Base-by-base conservation (phyloP, 2,797 vertebrate genomes). In the Florisuga fusca region DNA sequence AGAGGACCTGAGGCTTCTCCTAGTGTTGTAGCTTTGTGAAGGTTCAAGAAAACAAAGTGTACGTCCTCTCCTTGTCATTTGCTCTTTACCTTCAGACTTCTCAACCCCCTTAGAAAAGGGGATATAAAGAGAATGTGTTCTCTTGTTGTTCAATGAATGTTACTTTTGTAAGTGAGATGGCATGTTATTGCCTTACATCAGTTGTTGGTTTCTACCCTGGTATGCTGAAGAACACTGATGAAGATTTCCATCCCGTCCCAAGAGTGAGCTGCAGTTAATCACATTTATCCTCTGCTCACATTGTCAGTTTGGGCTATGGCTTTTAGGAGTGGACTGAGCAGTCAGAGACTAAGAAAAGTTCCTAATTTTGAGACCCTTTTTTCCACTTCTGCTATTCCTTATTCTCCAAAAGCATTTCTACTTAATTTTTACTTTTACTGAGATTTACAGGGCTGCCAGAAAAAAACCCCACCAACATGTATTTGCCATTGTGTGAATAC, bases 311-410 rank as follows among this genome's bases (percentile, higher is more conserved):
- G 66, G 74, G 75, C 75, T 22, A 12, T 29, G 45, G 36, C 68
- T 85, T n/a, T 67, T 67, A 64, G 46, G 62, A 58, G 29, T 23
- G 43, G 29, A 90, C 14, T 23, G 59, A 87, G 84, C 34, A 78
- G 26, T 64, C 59, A 85, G 23, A 82, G 15, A 61, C 58, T 53
- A 41, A 71, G 57, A 82, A 72, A 77, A 72, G 41, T 92, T 84
- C 61, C 61, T 82, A 19, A 57, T 90, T 87, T 90, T 51, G 68
- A 78, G 43, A 64, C 46, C 4, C 1, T 53, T 81, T 53, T 53
- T 67, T 45, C 21, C 12, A 58, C 62, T 94, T 90, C 82, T 89
- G 36, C 78, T 93, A 25, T 87, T 94, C 46, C 55, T 85, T 78
- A 18, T 75, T 87, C 68, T 87, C 31, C 69, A 87, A 63, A 92